Base-by-base conservation (phyloP, 2,888 invertebrate species). In the Minunthozetes semirufus region DNA sequence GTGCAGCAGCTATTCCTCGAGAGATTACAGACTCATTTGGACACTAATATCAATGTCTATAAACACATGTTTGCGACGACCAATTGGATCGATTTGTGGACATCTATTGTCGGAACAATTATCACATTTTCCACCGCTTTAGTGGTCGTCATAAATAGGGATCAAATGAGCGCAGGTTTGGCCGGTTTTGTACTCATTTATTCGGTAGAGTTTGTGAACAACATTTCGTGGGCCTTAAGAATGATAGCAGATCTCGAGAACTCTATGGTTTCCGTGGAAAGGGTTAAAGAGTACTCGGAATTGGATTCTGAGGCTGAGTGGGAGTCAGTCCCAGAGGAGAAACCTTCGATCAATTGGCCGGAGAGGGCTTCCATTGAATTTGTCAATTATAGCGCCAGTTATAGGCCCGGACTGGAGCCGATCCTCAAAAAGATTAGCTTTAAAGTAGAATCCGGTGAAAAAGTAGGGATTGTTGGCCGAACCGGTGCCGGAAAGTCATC, bases 381-480 rank as follows among this genome's bases (percentile, higher is more conserved):
- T 82, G 88, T 88, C 78, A 86, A 91, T 80, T 91, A 90, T 82
- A 88, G 91, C 81, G 90, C 94, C 42, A 88, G 93, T 2, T 94
- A 95, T 84, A 87, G 94, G 78, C 87, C 90, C 80, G 93, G 91
- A 46, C 84, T 92, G 73, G 94, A 94, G 80, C 87, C 94, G 75
- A 93, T 94, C 59, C 86, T 96, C 77, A 89, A 89, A 68, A 89
- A 89, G 77, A 86, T 95, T 78, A 88, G 87, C 61, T 93, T 93
- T 82, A 84, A 86, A 72, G 89, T 95, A 42, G 86, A 87, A 72
- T 90, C 92, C 53, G 89, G 92, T 59, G 93, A 94, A 84, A 95
- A 94, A 86, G 78, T 83, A 25, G 82, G 82, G 19, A 81, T 82
- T 68, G 81, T 83, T 25, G 82, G 82, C 61, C 76, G 82, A 75